A percentile compares a stretch with the other conserved stretches of the same genome.
Conservation (phyloP, 2,888 invertebrate genomes). For the Galeopsomyia nigrocyanea region DNA sequence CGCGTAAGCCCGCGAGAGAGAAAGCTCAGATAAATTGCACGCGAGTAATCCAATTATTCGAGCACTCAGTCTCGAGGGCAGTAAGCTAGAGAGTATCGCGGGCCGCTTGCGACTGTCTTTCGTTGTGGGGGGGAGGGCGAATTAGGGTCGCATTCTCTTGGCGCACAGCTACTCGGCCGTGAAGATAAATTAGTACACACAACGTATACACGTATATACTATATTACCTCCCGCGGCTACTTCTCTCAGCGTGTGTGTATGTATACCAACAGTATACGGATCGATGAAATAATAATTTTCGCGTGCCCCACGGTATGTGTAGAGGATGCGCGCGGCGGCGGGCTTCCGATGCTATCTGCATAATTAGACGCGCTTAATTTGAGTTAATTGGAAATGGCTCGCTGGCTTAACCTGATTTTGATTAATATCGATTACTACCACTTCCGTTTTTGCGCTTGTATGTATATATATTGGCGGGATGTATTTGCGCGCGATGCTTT, state of each 20-base stretch:
- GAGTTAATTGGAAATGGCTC: conserved; percentile 32
- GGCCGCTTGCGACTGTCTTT: conserved; percentile 11
- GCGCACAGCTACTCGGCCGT: conserved; percentile 11
- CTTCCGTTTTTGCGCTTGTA: no score
- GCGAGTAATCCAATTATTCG: conserved; percentile 36
- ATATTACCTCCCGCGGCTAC: neutral
- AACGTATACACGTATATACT: neutral
- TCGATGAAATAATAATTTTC: conserved; percentile 45
- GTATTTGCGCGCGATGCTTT: no score
- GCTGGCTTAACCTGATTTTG: conserved; percentile 29
- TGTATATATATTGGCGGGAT: no score
- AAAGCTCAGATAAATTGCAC: conserved; percentile 31
- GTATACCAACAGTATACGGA: neutral
- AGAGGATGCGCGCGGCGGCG: no score
- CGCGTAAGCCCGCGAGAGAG: no score
- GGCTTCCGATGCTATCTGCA: conserved; percentile 26
- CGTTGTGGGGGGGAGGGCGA: no score
- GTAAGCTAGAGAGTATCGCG: neutral
- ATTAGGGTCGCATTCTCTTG: no score
- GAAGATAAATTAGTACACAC: conserved; percentile 37
- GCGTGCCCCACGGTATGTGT: neutral
- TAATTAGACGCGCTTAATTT: conserved; percentile 40
- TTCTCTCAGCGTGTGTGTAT: neutral
- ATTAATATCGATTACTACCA: conserved; percentile 36
- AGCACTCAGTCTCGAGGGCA: conserved; percentile 25